phyloP scores from a whole-genome alignment of 1,140 invertebrate species.

The Nephila pilipes region DNA sequence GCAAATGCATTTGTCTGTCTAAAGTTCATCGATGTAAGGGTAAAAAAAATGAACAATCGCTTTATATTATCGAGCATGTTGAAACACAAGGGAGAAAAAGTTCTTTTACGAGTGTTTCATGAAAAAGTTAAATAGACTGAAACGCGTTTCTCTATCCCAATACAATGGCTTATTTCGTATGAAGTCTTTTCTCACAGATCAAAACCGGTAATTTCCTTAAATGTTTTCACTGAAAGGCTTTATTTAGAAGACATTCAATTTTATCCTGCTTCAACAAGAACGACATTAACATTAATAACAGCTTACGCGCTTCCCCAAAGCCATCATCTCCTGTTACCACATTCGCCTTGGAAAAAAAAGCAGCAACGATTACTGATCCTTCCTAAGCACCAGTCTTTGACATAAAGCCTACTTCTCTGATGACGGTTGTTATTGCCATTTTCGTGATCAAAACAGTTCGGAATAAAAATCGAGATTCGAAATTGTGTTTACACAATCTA shows the following conservation, averaged over 20 bases:
- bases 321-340: slow-evolving; percentile 10
- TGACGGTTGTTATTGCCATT: slow-evolving; percentile 44
- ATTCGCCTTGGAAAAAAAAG: background rate
- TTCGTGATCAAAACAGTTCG: slow-evolving; percentile 36
- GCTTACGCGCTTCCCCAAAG: background rate
- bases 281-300: slow-evolving; percentile 11
- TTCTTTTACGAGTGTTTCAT: too few relatives aligned
- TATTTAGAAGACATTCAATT: slow-evolving; percentile 14
- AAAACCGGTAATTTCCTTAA: background rate
- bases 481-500: slow-evolving; percentile 57
- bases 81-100: too few relatives aligned
- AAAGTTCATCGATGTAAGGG: too few relatives aligned
- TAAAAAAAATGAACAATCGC: too few relatives aligned
- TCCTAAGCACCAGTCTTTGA: slow-evolving; percentile 16
- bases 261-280: background rate
- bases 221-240: slow-evolving; percentile 16
- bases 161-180: background rate
- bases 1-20: too few relatives aligned
- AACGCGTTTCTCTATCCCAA: background rate
- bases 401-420: slow-evolving; percentile 11
- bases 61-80: too few relatives aligned
- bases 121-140: background rate
- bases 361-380: background rate
- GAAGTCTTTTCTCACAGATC: background rate
- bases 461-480: background rate